Conservation (phyloP, 2,113 vertebrate species). For the Corythornis cristatus region DNA sequence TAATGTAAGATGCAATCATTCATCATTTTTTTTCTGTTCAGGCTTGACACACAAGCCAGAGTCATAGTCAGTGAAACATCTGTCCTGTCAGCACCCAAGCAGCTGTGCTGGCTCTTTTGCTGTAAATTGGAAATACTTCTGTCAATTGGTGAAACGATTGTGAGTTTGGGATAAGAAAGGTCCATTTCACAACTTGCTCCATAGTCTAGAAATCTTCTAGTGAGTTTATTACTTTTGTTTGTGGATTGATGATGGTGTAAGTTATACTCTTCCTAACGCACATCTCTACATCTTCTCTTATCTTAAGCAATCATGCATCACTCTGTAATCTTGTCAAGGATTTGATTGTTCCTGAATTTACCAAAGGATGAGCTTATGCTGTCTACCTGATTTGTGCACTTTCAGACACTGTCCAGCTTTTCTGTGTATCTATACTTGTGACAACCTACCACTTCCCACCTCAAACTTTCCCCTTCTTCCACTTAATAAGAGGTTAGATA, state of each 20-base stretch:
- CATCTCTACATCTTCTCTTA: background rate
- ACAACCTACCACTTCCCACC: background rate
- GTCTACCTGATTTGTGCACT: background rate
- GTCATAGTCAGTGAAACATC: constrained; percentile 54
- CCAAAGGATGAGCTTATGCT: background rate
- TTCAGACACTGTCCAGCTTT: background rate
- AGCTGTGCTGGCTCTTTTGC: constrained; percentile 40
- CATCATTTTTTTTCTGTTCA: background rate
- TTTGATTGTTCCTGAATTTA: background rate
- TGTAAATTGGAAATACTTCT: constrained; percentile 23
- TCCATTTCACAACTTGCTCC: constrained; percentile 3
- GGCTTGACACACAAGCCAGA: background rate
- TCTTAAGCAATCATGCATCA: background rate
- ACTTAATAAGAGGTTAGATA: background rate
- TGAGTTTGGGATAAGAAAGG: background rate
- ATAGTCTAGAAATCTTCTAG: background rate
- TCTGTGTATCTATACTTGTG: background rate
- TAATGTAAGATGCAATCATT: background rate
- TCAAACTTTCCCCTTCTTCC: background rate
- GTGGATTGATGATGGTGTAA: background rate
- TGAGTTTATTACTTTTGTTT: background rate
- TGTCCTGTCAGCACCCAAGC: background rate
- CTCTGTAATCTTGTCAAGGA: background rate
- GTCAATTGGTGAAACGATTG: background rate
- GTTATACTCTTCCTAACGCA: background rate